Evolutionary conservation across 2,113 vertebrate species (phyloP), one percentile per base, ranked within the genome.

Genomic region (Proteles cristata): DNA sequence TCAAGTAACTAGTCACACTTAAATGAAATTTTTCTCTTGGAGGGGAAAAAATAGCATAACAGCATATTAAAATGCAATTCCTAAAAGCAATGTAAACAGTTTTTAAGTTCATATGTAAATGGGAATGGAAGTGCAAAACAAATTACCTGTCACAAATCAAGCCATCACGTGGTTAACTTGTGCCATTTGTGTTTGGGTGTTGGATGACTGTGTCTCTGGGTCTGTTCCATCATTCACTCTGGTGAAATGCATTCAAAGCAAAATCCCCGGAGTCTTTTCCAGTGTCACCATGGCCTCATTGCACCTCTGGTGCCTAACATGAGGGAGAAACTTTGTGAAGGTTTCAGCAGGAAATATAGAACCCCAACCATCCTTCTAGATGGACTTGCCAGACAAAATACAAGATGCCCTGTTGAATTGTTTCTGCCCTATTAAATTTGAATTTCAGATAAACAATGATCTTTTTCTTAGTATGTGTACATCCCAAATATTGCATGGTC

Each of bases 21-120:
- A 97, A 98, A 97, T 98, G 94, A 95, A 96, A 86, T 63, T 97
- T 97, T 96, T 96, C 95, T 96, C 68, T 93, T 93, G 93, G 90
- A 97, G 55, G 86, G 96, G 84, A 93, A 93, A 92, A 92, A 96
- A 92, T 71, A 90, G 76, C 96, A 86, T 96, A 85, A 88, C 76
- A 85, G 92, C 93, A 61, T 97, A 97, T 97, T 97, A 94, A 97
- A 96, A 96, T 98, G 92, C 96, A 88, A 58, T 90, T 90, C 93
- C 96, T 97, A 97, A 98, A 97, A 97, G 98, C 97, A 84, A 90
- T n/a, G 90, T 92, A 96, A 97, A 96, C 90, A 74, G 95, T 90
- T 98, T 97, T 96, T 92, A 96, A 95, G 92, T 93, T 93, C 26
- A 0, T 96, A 97, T 96, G 97, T 97, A 97, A 97, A 98, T 98